A percentile compares a stretch with the other conserved stretches of the same genome.
Evolutionary conservation across 2,888 invertebrate genomes (phyloP).

Genomic region (Cryptus armator): DNA sequence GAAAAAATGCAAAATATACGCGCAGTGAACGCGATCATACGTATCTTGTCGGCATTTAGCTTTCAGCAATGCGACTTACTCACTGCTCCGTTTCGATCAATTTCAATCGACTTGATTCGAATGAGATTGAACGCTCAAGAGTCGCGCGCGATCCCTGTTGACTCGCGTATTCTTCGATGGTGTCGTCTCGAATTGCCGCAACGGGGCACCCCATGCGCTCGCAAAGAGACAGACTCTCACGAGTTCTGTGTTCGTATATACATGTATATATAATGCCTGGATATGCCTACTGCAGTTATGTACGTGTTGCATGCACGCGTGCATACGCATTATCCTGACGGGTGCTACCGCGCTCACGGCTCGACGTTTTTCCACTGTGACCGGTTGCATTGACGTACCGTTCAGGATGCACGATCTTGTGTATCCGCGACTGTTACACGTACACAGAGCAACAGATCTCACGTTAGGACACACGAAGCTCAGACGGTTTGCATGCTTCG

Average conservation of each 20-base stretch:
- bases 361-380: neutral
- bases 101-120: neutral
- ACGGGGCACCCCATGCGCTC: conserved; percentile 16
- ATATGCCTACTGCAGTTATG: neutral
- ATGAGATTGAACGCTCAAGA: neutral
- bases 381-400: neutral
- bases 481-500: conserved; percentile 7
- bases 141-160: conserved; percentile 7
- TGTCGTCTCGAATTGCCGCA: conserved; percentile 45
- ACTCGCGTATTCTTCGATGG: conserved; percentile 32
- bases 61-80: neutral
- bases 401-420: neutral
- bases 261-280: neutral
- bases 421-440: neutral
- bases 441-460: neutral
- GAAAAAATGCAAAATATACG: neutral
- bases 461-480: neutral
- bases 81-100: neutral
- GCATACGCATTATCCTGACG: conserved; percentile 26
- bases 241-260: neutral
- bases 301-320: conserved; percentile 8
- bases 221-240: neutral
- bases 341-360: conserved; percentile 18
- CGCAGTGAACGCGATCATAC: neutral
- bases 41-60: neutral